Base-by-base conservation (phyloP, 2,797 vertebrate species). In the Poliocrania exsul region DNA sequence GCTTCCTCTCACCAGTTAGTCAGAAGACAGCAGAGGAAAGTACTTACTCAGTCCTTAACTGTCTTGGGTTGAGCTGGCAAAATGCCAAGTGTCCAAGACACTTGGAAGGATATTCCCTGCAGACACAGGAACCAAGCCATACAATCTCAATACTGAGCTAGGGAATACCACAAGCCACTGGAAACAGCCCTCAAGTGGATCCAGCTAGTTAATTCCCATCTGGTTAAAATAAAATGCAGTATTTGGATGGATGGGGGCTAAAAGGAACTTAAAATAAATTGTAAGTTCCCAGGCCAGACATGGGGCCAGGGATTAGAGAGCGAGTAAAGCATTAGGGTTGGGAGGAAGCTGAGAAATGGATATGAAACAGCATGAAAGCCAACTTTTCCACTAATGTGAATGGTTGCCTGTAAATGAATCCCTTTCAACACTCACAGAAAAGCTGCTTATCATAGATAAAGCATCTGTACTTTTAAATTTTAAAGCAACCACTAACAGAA, bases 1-100 rank as follows among this genome's bases (percentile, higher is more conserved):
- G 49, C 81, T 95, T 90, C 83, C 71, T 95, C 90, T 92, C 90
- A 93, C 54, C 88, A 79, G 73, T 70, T 25, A 66, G 70, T 92
- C 82, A 94, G 92, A 90, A 91, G 93, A 82, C 29, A 4, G 50
- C 4, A 37, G 35, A 77, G 28, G 4, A 70, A 86, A 86, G 53
- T 35, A 53, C 25, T 88, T 75, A 35, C 58, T 83, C 25, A 42
- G 26, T 14, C 38, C 65, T 79, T 31, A n/a, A 38, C n/a, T n/a
- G n/a, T n/a, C n/a, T n/a, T n/a, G n/a, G n/a, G n/a, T n/a, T n/a
- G n/a, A n/a, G n/a, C n/a, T n/a, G n/a, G n/a, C n/a, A n/a, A n/a
- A n/a, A n/a, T n/a, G n/a, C n/a, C n/a, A n/a, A n/a, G n/a, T n/a
- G n/a, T n/a, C n/a, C n/a, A n/a, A n/a, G n/a, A n/a, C n/a, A n/a